Evolutionary conservation across 1,140 invertebrate genomes (phyloP), one percentile per base, ranked within the genome.

Genomic region (Globodera rostochiensis): DNA sequence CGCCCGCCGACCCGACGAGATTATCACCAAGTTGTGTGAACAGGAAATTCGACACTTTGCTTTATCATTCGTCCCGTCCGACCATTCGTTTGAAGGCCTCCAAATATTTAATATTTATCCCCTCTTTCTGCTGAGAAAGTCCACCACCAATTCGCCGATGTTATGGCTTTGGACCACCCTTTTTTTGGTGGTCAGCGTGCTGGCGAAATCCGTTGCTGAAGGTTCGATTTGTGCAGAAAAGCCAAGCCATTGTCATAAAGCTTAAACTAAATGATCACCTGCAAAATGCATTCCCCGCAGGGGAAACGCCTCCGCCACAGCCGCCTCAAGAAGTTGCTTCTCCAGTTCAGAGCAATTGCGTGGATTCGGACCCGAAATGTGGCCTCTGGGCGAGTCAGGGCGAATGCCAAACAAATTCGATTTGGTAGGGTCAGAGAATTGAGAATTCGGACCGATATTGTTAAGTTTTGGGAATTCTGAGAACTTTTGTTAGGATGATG

Each of bases 371-470:
- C 77, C 66, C 86, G 47, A 89, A 89, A 76, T 89, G 88, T 53
- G 50, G 86, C 13, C 82, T 89, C 71, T 89, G 88, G 88, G 88
- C 88, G 13, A 77, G 85, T 64, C 88, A 89, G 80, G 88, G 88
- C 67, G 88, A 89, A 84, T 89, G 88, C 77, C 82, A 85, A 67
- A 81, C 89, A 15, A 89, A 89, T 80, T 88, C 88, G 9, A 87
- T 88, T 49, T 90, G 89, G 86, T 87, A 7, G 8, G 36, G 7
- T 36, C 45, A 85, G 36, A 36, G 36, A 36, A 36, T 36, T 36
- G 25, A 36, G 25, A 36, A 36, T 36, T 36, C 25, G 25, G 36
- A 36, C 36, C 36, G 36, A 36, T 36, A 3, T 36, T 36, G 36
- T 36, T 36, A 36, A 36, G 36, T 36, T 36, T 67, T 64, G 11